phyloP scores from a whole-genome alignment of 2,797 vertebrate species.

The Chromis chromis region DNA sequence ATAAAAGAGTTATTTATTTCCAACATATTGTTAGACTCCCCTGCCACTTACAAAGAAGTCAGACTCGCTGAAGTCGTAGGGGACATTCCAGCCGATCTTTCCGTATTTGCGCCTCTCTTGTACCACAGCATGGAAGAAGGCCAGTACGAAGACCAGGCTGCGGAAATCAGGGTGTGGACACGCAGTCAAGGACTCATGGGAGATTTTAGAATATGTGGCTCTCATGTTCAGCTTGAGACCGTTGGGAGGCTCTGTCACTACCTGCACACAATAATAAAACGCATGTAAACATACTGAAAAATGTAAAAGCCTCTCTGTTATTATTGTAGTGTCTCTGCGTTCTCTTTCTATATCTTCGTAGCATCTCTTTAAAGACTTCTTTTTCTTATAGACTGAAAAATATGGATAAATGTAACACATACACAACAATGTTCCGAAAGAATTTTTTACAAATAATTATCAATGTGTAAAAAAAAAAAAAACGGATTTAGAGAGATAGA shows the following conservation, averaged over 20 bases:
- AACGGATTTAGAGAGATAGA: background rate
- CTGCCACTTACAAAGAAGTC: slow-evolving; percentile 90
- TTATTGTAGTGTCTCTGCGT: background rate
- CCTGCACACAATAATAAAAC: slow-evolving; percentile 78
- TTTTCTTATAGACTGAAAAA: slow-evolving; percentile 1
- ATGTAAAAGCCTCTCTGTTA: background rate
- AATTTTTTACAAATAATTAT: background rate
- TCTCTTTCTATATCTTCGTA: background rate
- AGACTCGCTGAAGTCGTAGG: slow-evolving; percentile 96
- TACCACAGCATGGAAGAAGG: slow-evolving; percentile 97
- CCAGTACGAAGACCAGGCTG: slow-evolving; percentile 91
- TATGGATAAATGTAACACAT: background rate
- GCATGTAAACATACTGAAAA: slow-evolving; percentile 12
- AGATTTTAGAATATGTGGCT: slow-evolving; percentile 94
- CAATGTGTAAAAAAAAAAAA: no score
- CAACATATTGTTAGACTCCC: background rate
- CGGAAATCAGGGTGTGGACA: slow-evolving; percentile 91
- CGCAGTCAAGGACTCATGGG: slow-evolving; percentile 81
- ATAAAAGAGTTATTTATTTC: background rate
- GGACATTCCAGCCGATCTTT: slow-evolving; percentile 96
- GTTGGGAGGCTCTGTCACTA: slow-evolving; percentile 95
- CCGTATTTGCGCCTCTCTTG: slow-evolving; percentile 97
- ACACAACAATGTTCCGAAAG: background rate
- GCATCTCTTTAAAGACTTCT: background rate
- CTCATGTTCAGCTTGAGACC: slow-evolving; percentile 96